Base-by-base conservation (phyloP, 2,888 invertebrate genomes). In the Epistrophe grossulariae region DNA sequence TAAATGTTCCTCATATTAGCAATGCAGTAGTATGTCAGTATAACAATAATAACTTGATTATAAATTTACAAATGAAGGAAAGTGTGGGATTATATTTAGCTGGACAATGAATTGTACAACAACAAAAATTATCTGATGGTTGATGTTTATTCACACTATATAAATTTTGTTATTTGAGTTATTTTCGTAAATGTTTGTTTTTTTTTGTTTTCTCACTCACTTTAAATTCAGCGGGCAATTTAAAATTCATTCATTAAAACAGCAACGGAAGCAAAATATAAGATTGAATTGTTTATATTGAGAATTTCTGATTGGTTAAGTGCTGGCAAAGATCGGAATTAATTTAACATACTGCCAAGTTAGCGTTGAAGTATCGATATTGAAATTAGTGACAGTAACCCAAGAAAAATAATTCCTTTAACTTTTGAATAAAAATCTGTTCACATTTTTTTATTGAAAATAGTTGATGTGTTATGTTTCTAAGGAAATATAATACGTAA, bases 161-260 rank as follows among this genome's bases (percentile, higher is more conserved):
- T 40, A 81, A 64, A 55, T 62, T 73, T 81, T 74, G 15, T 59
- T 70, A 72, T 76, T 43, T 74, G 74, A 9, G 62, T 64, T 77
- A 48, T 72, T 50, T n/a, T 17, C 5, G 38, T 35, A 35, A 31
- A 31, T 5, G 31, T 6, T 31, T 31, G 4, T 31, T 31, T 31
- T 31, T 60, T 38, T 5, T 62, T 72, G 48, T 72, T 72, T 64
- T 11, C 0, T 5, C 60, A 48, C 72, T 48, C 15, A 24, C 13
- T 52, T 52, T 13, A 55, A 55, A 15, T 55, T 9, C 28, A 55
- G 8, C 1, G 15, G 28, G 15, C 57, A 60, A 78, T 40, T 78
- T 72, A 85, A 24, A 73, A 85, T 85, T 85, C 84, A 85, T 85
- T 85, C 81, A 85, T 77, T 74, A 85, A 85, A 85, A 73, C 55